phyloP scores from a whole-genome alignment of 2,888 invertebrate species.

The Thereva unica region DNA sequence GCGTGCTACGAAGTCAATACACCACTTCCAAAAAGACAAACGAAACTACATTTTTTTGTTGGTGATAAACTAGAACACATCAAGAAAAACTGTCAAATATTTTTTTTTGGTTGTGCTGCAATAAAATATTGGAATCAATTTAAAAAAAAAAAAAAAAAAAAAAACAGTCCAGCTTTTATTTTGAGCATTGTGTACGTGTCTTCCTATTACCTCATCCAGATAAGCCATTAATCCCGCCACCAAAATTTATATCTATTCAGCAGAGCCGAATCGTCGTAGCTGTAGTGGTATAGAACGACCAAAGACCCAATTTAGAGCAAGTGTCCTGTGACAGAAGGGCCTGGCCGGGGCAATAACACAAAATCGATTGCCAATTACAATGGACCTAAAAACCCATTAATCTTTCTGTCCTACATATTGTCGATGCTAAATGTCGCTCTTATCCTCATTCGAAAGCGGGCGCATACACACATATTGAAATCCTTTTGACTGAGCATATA shows the following conservation, averaged over 20 bases:
- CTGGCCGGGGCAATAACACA: slow-evolving; percentile 33
- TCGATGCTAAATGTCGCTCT: slow-evolving; percentile 36
- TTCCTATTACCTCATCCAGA: background rate
- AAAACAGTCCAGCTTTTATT: background rate
- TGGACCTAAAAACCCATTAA: slow-evolving; percentile 40
- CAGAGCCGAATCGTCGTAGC: slow-evolving; percentile 9
- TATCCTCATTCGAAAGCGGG: slow-evolving; percentile 25
- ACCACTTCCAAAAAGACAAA: no score
- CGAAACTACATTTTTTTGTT: no score
- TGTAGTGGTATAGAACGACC: background rate
- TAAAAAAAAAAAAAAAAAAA: no score
- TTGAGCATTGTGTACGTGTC: slow-evolving; percentile 9
- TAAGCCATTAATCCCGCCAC: slow-evolving; percentile 28
- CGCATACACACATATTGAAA: background rate
- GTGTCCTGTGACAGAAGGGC: slow-evolving; percentile 29
- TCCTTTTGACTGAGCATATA: slow-evolving; percentile 6
- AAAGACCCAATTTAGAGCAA: slow-evolving; percentile 13
- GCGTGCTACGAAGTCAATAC: no score
- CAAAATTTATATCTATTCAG: slow-evolving; percentile 31
- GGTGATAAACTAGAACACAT: no score
- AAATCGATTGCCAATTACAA: slow-evolving; percentile 42
- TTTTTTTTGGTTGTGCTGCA: no score
- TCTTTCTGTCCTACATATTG: slow-evolving; percentile 37
- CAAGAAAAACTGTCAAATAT: no score
- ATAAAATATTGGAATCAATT: no score